Evolutionary conservation across 2,888 invertebrate species (phyloP).

Genomic region (Automeris io): DNA sequence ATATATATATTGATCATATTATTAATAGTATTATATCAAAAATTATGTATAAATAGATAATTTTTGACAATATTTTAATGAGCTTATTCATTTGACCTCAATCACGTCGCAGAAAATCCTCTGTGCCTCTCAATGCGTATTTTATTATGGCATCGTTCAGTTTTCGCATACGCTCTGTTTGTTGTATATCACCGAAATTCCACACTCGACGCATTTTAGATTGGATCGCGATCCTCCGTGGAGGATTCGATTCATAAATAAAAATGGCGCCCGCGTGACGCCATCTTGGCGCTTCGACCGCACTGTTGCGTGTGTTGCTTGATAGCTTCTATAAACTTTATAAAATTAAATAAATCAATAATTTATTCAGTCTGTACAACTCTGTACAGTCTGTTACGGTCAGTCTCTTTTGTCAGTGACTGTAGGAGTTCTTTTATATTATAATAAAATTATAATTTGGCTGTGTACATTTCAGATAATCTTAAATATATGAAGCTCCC

Average conservation of each 20-base stretch:
- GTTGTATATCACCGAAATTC: constrained; percentile 20
- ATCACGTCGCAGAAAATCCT: not conserved
- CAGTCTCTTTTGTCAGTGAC: too few species aligned
- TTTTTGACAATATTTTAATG: not conserved
- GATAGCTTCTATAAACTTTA: constrained; percentile 16
- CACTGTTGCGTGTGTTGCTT: constrained; percentile 38
- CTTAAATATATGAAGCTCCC: too few species aligned
- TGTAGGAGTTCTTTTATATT: too few species aligned
- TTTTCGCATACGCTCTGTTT: constrained; percentile 16
- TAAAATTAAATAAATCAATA: constrained; percentile 1
- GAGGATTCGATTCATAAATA: constrained; percentile 48
- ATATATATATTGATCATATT: too few species aligned
- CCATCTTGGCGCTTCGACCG: constrained; percentile 32
- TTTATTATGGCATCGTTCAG: constrained; percentile 9
- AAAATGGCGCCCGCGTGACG: constrained; percentile 37
- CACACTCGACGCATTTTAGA: constrained; percentile 29
- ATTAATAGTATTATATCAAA: too few species aligned
- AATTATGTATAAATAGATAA: too few species aligned
- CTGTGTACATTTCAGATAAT: too few species aligned
- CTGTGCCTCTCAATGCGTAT: not conserved
- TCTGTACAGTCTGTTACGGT: too few species aligned
- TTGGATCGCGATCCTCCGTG: constrained; percentile 34
- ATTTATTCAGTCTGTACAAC: too few species aligned
- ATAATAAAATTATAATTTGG: too few species aligned
- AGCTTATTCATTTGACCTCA: not conserved